phyloP scores from a whole-genome alignment of 2,113 vertebrate species.

The Calypte anna region DNA sequence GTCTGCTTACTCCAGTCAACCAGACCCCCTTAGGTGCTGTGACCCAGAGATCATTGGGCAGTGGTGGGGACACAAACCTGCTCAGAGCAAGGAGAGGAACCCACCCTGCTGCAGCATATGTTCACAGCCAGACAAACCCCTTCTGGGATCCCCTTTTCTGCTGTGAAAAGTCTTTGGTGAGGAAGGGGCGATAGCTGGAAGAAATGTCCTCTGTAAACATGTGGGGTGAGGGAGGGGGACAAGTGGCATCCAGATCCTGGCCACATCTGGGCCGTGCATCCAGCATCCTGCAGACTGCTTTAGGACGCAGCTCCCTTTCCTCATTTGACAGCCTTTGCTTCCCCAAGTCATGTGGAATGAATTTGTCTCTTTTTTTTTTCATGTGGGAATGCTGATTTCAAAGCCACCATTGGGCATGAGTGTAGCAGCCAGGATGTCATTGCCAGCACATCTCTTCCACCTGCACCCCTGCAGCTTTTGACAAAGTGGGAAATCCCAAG shows the following conservation, averaged over 20 bases:
- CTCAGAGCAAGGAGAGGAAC: not conserved
- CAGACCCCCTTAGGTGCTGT: not conserved
- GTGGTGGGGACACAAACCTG: not conserved
- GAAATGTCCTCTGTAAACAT: not conserved
- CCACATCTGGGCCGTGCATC: not conserved
- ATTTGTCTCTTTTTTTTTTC: not conserved
- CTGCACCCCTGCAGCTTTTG: not conserved
- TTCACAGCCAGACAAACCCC: not conserved
- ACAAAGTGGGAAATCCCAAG: conserved; percentile 19
- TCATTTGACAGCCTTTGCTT: not conserved
- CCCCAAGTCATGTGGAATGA: not conserved
- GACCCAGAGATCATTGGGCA: not conserved
- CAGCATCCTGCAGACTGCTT: not conserved
- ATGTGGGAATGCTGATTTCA: not conserved
- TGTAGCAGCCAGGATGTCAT: rapidly evolving
- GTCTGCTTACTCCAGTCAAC: not conserved
- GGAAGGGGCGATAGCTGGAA: not conserved
- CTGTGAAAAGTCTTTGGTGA: not conserved
- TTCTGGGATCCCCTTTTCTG: not conserved
- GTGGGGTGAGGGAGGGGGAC: not conserved
- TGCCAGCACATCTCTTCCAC: not conserved
- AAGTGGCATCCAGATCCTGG: not conserved
- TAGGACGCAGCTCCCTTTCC: not conserved
- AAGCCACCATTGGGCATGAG: not conserved
- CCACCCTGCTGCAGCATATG: not conserved